Evolutionary conservation across 1,140 invertebrate species (phyloP), one percentile per base, ranked within the genome.

Genomic region (Galleria mellonella): DNA sequence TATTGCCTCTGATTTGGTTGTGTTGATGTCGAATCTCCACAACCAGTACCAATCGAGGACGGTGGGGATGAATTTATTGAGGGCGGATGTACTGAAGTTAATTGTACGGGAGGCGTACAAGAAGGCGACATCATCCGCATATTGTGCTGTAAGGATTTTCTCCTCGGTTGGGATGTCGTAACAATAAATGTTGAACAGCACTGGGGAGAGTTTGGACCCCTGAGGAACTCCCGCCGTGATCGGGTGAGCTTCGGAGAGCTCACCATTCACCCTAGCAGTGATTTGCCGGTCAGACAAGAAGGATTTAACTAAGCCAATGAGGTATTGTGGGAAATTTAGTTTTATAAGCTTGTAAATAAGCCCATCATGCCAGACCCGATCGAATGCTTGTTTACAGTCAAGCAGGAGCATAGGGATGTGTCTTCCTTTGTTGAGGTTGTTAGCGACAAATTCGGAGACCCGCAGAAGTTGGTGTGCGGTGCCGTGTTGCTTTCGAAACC

Each of bases 391-490:
- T 1, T 44, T 41, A 10, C 51, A 41, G 28, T 57, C 54, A 4
- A 57, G 40, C 38, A 57, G 51, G 14, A 57, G 2, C 17, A 23
- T 23, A 6, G 2, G 2, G 6, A 6, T 23, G 2, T 2, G 6
- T 23, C 6, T 23, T 2, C 6, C 2, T 23, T 3, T 3, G 6
- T 23, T 23, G 6, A 23, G 17, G 6, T 23, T 23, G 17, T 23
- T 2, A 3, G 17, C 17, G 2, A 23, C 6, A 6, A 3, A 6
- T 23, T 23, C 17, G 2, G 17, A 2, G 17, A 59, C 30, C 15
- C 58, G 28, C 23, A 51, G 53, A 2, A 49, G 27, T 11, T 53
- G 47, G 30, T 58, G 47, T 3, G 53, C 32, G 2, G 52, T 61
- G 0, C 23, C 12, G 10, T 55, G 50, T 5, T 37, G 0, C 9